These are phyloP conservation scores for Melanostoma mellinum DNA, from an alignment of 2,888 invertebrate genomes.

Conservation along the genomic window DNA sequence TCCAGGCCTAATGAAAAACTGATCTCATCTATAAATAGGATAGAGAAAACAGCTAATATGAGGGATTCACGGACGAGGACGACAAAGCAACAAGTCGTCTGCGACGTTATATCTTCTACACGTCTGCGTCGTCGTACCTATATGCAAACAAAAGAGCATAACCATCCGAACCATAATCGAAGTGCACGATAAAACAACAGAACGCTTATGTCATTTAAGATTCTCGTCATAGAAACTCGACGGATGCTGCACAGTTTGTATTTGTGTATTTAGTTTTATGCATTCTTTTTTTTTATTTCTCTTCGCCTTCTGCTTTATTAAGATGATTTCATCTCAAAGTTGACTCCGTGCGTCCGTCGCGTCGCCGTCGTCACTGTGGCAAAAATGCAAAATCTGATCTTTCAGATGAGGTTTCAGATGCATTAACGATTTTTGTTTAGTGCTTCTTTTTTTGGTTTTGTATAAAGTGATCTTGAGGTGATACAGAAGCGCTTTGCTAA, in stretches of 20 bases:
- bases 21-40: conserved; percentile 24
- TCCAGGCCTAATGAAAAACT: conserved; percentile 30
- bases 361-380: conserved; percentile 10
- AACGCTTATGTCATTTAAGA: conserved; percentile 66
- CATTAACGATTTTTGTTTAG: not conserved
- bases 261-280: conserved; percentile 16
- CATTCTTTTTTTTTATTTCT: conserved; percentile 29
- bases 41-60: conserved; percentile 12
- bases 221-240: conserved; percentile 22
- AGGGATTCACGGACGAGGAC: conserved; percentile 62
- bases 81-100: conserved; percentile 48
- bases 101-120: not conserved
- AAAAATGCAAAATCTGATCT: conserved; percentile 10
- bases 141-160: conserved; percentile 54
- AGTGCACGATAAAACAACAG: conserved; percentile 56
- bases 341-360: conserved; percentile 13
- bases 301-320: conserved; percentile 17
- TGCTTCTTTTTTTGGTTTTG: no score
- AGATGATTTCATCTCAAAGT: conserved; percentile 61
- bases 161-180: conserved; percentile 42
- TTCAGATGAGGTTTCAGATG: conserved; percentile 19
- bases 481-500: not conserved
- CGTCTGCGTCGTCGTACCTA: conserved; percentile 27
- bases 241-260: conserved; percentile 67
- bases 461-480: conserved; percentile 55